Evolutionary conservation across 1,140 invertebrate species (phyloP).

Genomic region (Diachasma alloeum): DNA sequence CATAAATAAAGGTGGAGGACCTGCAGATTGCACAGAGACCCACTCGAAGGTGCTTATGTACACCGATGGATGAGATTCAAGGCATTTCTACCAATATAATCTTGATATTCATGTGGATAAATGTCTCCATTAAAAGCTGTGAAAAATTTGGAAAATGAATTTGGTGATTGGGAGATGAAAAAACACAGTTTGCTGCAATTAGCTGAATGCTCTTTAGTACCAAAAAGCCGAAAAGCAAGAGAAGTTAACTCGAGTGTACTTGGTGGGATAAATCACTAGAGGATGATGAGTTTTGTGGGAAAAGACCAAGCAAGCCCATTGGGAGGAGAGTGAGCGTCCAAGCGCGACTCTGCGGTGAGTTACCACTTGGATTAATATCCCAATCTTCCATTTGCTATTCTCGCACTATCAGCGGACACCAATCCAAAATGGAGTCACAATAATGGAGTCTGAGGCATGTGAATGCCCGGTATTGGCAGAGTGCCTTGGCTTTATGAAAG

Average conservation of each 20-base stretch:
- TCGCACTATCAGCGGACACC: background rate
- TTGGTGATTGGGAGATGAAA: background rate
- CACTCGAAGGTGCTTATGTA: background rate
- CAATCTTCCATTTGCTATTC: constrained; percentile 18
- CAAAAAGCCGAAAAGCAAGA: constrained; percentile 1
- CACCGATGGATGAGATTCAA: background rate
- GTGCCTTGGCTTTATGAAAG: background rate
- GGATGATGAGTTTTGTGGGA: constrained; percentile 27
- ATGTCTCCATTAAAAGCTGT: no score
- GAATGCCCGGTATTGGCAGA: background rate
- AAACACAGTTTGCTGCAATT: constrained; percentile 21
- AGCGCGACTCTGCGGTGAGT: constrained; percentile 24
- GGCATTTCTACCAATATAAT: background rate
- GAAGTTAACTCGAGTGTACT: constrained; percentile 16
- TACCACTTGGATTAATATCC: constrained; percentile 28
- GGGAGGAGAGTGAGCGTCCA: constrained; percentile 5
- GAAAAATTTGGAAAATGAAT: no score
- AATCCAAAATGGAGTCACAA: background rate
- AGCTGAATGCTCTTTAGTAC: constrained; percentile 18
- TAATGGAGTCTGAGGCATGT: background rate
- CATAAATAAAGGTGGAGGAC: background rate
- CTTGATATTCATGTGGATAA: background rate
- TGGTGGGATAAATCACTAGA: constrained; percentile 22
- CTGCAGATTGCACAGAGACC: background rate
- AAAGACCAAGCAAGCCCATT: constrained; percentile 3